phyloP scores from a whole-genome alignment of 2,797 vertebrate species.

The Oreortyx pictus region DNA sequence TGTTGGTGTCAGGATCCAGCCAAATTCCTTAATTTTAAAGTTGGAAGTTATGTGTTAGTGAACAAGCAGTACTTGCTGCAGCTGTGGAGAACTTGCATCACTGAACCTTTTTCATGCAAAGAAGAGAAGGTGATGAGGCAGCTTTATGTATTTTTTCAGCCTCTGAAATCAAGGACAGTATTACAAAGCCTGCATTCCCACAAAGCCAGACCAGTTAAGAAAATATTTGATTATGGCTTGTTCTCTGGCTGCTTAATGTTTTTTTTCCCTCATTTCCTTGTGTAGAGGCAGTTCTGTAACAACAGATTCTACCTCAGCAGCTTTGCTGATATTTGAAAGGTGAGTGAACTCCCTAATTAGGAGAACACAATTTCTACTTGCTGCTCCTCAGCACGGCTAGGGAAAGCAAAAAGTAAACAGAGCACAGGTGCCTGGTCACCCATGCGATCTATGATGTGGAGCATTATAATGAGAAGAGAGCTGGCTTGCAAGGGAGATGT shows the following conservation, averaged over 20 bases:
- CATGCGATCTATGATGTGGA: not conserved
- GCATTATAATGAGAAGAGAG: not conserved
- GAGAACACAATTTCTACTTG: not conserved
- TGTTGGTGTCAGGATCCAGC: not conserved
- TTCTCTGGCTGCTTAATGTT: not conserved
- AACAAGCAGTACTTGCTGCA: not conserved
- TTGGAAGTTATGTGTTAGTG: not conserved
- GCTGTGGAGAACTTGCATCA: not conserved
- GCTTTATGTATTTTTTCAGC: not conserved
- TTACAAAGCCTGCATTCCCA: not conserved
- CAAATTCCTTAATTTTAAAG: not conserved
- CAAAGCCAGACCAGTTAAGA: not conserved
- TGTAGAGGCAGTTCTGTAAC: not conserved
- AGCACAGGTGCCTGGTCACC: not conserved
- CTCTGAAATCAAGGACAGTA: not conserved
- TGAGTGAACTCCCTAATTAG: not conserved
- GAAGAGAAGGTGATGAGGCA: not conserved
- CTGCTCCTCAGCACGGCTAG: not conserved
- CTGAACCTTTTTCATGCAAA: not conserved
- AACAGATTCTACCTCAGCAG: conserved; percentile 11
- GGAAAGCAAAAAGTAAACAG: not conserved
- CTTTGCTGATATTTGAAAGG: conserved; percentile 36
- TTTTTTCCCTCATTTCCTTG: not conserved
- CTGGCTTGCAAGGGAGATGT: conserved; percentile 1
- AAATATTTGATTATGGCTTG: not conserved